Percentiles rank a stretch among this genome's conserved stretches.
Conservation (phyloP, 2,113 vertebrate species). For the Orycteropus afer region DNA sequence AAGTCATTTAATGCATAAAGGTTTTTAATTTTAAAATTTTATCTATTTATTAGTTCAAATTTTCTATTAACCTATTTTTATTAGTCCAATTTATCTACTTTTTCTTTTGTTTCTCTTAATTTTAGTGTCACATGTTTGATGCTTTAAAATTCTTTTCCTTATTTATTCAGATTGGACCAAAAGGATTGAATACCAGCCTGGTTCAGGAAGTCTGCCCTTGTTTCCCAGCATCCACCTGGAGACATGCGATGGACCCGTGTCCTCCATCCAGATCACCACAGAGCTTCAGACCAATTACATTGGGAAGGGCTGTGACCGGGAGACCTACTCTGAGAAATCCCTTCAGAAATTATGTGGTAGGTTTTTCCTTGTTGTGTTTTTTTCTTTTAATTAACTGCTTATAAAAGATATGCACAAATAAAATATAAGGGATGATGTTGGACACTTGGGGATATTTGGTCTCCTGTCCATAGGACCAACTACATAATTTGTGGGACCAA, state of each 20-base stretch:
- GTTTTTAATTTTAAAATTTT: too few species aligned
- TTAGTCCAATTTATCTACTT: not conserved
- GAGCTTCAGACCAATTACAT: slow-evolving; percentile 95
- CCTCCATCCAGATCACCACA: slow-evolving; percentile 91
- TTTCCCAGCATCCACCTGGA: slow-evolving; percentile 96
- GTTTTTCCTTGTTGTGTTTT: slow-evolving; percentile 48
- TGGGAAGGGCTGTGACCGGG: slow-evolving; percentile 95
- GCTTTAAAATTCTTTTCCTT: not conserved
- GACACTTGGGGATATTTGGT: not conserved
- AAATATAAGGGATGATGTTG: not conserved
- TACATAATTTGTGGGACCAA: not conserved
- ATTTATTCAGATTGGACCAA: slow-evolving; percentile 92
- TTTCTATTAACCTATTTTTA: too few species aligned
- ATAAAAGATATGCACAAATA: not conserved
- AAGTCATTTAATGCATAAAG: too few species aligned
- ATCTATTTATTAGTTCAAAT: too few species aligned
- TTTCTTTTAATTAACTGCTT: not conserved
- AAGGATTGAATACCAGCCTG: slow-evolving; percentile 93
- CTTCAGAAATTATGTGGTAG: slow-evolving; percentile 96
- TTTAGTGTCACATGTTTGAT: not conserved
- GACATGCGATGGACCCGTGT: slow-evolving; percentile 94
- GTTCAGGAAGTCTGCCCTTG: slow-evolving; percentile 93
- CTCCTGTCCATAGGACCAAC: not conserved
- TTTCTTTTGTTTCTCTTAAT: not conserved
- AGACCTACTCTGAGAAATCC: slow-evolving; percentile 97